phyloP scores from a whole-genome alignment of 2,888 invertebrate species.

The Cosmia trapezina region DNA sequence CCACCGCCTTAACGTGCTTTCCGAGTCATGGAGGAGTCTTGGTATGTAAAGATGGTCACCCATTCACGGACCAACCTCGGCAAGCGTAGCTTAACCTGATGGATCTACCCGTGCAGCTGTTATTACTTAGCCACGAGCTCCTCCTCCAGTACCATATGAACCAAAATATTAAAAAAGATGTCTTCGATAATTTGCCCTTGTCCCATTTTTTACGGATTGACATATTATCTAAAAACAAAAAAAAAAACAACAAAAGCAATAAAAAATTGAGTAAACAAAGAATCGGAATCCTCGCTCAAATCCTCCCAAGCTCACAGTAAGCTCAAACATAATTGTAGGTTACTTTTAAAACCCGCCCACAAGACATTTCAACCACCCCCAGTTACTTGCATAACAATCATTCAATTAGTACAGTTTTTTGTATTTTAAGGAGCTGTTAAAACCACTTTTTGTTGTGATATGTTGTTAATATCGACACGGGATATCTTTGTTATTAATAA shows the following conservation, averaged over 20 bases:
- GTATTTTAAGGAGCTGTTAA: slow-evolving; percentile 8
- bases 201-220: not conserved
- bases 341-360: slow-evolving; percentile 37
- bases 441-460: not conserved
- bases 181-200: slow-evolving; percentile 9
- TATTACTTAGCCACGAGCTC: no score
- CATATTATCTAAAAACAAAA: not conserved
- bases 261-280: slow-evolving; percentile 6
- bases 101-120: no score
- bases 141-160: no score
- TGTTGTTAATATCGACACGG: slow-evolving; percentile 21
- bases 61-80: no score
- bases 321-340: slow-evolving; percentile 42
- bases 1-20: not conserved
- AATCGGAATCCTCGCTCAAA: not conserved
- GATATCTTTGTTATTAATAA: slow-evolving; percentile 11
- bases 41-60: no score
- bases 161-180: not conserved
- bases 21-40: not conserved
- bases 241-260: not conserved
- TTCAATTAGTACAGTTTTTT: slow-evolving; percentile 60
- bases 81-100: no score
- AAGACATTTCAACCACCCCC: slow-evolving; percentile 41
- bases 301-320: not conserved
- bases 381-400: slow-evolving; percentile 44